Evolutionary conservation across 2,797 vertebrate species (phyloP).

Genomic region (Alca torda): DNA sequence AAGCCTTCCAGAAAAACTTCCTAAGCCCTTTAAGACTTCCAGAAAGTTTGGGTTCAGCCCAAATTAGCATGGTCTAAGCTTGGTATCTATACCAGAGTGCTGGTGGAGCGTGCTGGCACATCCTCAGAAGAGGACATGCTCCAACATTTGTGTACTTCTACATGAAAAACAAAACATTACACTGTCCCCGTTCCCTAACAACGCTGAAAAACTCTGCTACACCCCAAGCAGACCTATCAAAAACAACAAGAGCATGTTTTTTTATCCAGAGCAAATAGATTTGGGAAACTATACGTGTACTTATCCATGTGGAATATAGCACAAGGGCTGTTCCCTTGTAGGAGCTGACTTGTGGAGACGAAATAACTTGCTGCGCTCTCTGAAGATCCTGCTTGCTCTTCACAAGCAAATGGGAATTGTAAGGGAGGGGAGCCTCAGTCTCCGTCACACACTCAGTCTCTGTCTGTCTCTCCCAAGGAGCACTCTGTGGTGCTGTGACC

Average conservation of each 20-base stretch:
- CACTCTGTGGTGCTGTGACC: neutral
- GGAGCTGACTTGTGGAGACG: neutral
- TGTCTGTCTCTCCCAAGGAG: neutral
- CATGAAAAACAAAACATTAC: neutral
- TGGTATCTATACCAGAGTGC: fast-evolving
- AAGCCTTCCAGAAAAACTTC: neutral
- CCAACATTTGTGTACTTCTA: neutral
- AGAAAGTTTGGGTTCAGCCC: neutral
- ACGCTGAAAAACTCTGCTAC: neutral
- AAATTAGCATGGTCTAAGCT: neutral
- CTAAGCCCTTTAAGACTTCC: neutral
- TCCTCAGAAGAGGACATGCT: neutral
- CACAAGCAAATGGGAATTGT: neutral
- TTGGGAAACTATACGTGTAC: neutral
- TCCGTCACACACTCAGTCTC: neutral
- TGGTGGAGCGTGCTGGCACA: neutral
- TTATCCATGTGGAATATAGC: fast-evolving
- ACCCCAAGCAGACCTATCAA: neutral
- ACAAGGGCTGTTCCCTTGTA: neutral
- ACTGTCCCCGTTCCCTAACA: neutral
- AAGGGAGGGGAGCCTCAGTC: neutral
- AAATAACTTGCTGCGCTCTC: neutral
- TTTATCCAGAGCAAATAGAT: neutral
- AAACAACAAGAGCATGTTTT: neutral
- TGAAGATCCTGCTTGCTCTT: neutral